phyloP scores from a whole-genome alignment of 2,113 vertebrate genomes.

The Uropsilus gracilis region DNA sequence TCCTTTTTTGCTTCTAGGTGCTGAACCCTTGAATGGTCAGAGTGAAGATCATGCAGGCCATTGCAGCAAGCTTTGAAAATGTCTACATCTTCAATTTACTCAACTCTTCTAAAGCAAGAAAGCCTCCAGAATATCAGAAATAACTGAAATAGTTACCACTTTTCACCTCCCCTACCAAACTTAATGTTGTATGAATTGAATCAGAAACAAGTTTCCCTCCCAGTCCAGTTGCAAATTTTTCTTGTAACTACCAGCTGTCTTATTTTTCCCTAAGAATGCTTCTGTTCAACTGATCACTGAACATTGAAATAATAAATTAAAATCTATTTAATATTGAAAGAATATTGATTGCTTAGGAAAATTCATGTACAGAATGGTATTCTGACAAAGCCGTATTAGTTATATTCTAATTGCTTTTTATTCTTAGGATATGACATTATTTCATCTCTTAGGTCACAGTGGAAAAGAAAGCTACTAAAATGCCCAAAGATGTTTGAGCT shows the following conservation, averaged over 20 bases:
- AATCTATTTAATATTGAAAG: neutral
- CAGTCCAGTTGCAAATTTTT: neutral
- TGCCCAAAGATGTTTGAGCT: neutral
- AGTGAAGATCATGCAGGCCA: neutral
- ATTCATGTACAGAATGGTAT: neutral
- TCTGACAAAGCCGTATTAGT: neutral
- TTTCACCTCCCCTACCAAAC: neutral
- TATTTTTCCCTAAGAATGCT: constrained; percentile 31
- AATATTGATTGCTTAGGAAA: constrained; percentile 3
- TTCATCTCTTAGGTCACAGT: neutral
- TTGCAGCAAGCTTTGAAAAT: neutral
- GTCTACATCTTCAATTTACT: neutral
- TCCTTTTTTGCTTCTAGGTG: neutral
- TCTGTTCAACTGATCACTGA: neutral
- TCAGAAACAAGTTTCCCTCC: neutral
- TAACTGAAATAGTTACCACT: neutral
- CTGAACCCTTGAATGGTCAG: neutral
- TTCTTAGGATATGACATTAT: neutral
- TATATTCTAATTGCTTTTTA: neutral
- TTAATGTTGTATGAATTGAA: neutral
- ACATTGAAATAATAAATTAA: constrained; percentile 38
- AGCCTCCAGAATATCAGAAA: neutral
- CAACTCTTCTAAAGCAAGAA: neutral
- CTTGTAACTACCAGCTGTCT: neutral
- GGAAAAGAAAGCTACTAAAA: neutral